A percentile compares a stretch with the other conserved stretches of the same genome.
Conservation (phyloP, 1,140 invertebrate species). For the Harlomillsia oculata region DNA sequence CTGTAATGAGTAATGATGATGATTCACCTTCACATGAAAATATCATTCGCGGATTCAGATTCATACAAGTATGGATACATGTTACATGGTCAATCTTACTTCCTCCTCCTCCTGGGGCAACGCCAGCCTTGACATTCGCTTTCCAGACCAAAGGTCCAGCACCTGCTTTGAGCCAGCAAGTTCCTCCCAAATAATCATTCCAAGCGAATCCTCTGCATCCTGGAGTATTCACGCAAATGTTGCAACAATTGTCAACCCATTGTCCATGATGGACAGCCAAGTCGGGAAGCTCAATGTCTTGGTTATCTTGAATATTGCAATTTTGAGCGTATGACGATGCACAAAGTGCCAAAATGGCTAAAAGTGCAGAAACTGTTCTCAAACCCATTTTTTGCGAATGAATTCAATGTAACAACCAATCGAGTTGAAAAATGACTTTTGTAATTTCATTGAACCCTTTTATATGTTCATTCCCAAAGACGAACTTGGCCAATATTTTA, state of each 20-base stretch:
- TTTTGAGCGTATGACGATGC: conserved; percentile 8
- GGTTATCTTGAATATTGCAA: neutral
- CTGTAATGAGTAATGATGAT: neutral
- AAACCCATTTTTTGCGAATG: too few relatives aligned
- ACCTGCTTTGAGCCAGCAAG: conserved; percentile 18
- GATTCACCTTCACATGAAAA: neutral
- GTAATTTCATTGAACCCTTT: too few relatives aligned
- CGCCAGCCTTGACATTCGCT: conserved; percentile 1
- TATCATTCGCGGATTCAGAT: neutral
- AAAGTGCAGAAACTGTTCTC: too few relatives aligned
- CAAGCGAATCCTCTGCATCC: conserved; percentile 16
- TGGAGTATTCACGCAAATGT: conserved; percentile 2
- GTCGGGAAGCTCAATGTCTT: conserved; percentile 5
- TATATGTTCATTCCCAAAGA: too few relatives aligned
- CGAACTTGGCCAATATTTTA: too few relatives aligned
- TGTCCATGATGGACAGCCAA: neutral
- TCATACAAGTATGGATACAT: neutral
- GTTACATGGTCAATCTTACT: neutral
- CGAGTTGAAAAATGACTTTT: too few relatives aligned
- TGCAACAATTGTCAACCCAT: conserved; percentile 1
- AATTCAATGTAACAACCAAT: too few relatives aligned
- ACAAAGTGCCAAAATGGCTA: neutral
- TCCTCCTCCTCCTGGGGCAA: neutral
- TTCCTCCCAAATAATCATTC: conserved; percentile 10
- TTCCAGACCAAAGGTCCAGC: neutral